Conservation (phyloP, 2,113 vertebrate genomes). For the Caracal caracal region DNA sequence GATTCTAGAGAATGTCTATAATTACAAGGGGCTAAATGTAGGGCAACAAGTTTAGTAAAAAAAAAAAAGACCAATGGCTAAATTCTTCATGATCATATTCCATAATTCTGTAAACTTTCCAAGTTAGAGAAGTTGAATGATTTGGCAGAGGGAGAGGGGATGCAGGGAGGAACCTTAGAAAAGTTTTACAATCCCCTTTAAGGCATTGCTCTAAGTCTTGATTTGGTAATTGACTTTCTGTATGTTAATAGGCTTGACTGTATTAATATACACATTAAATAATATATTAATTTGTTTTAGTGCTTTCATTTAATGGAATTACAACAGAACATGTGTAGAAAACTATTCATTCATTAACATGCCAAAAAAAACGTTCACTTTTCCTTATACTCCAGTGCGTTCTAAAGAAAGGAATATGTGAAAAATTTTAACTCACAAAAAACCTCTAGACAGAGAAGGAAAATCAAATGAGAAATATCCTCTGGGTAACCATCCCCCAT, state of each 20-base stretch:
- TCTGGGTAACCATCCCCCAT: constrained; percentile 45
- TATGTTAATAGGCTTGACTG: constrained; percentile 76
- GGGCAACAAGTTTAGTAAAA: background rate
- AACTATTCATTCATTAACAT: constrained; percentile 63
- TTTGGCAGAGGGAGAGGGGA: background rate
- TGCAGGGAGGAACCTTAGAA: background rate
- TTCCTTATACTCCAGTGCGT: constrained; percentile 37
- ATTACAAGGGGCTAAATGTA: background rate
- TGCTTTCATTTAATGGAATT: constrained; percentile 68
- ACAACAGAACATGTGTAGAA: constrained; percentile 70
- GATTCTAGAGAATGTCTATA: background rate
- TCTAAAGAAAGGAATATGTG: constrained; percentile 43
- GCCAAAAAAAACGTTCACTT: constrained; percentile 53
- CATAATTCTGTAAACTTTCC: background rate
- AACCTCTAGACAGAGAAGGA: constrained; percentile 60
- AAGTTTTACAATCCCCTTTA: constrained; percentile 76
- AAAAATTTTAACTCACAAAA: constrained; percentile 58
- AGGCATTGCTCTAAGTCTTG: constrained; percentile 68
- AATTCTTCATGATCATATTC: background rate
- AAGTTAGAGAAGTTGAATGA: constrained; percentile 6
- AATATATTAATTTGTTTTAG: constrained; percentile 79
- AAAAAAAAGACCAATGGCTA: background rate
- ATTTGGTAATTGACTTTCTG: constrained; percentile 78
- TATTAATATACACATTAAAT: constrained; percentile 78
- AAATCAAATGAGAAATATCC: constrained; percentile 48